phyloP scores from a whole-genome alignment of 2,797 vertebrate genomes.

The Setipinna tenuifilis region DNA sequence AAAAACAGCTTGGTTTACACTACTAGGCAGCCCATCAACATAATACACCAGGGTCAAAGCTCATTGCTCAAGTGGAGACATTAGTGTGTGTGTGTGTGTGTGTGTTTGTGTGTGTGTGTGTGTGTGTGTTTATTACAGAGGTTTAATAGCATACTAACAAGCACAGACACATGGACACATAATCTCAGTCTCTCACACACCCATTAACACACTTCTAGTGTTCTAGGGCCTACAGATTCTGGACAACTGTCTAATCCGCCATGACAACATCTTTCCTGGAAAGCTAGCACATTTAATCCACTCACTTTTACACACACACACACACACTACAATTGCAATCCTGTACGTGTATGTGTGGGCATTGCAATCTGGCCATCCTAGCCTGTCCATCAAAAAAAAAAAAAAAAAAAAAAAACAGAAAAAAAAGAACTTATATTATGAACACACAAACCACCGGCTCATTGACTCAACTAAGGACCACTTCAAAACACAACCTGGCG shows the following conservation, averaged over 20 bases:
- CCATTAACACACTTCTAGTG: background rate
- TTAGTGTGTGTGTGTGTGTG: background rate
- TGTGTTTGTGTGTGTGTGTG: background rate
- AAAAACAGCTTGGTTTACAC: too few relatives aligned
- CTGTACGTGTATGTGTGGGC: constrained; percentile 25
- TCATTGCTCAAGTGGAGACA: too few relatives aligned
- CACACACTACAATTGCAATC: constrained; percentile 23
- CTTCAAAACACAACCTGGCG: background rate
- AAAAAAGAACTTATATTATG: background rate
- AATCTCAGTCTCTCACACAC: background rate
- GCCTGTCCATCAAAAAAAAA: background rate
- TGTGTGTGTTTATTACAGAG: background rate
- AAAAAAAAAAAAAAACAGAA: background rate
- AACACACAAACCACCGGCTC: background rate
- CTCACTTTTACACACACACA: background rate
- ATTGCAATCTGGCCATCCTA: background rate
- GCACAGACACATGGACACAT: background rate
- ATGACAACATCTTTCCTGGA: constrained; percentile 8
- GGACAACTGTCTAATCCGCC: background rate
- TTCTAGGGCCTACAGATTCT: background rate
- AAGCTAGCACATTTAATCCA: constrained; percentile 16
- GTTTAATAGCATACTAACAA: background rate
- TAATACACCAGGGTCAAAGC: too few relatives aligned
- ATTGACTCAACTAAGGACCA: background rate
- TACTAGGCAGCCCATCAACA: too few relatives aligned